Evolutionary conservation across 2,888 invertebrate genomes (phyloP).

Genomic region (Nezara viridula): DNA sequence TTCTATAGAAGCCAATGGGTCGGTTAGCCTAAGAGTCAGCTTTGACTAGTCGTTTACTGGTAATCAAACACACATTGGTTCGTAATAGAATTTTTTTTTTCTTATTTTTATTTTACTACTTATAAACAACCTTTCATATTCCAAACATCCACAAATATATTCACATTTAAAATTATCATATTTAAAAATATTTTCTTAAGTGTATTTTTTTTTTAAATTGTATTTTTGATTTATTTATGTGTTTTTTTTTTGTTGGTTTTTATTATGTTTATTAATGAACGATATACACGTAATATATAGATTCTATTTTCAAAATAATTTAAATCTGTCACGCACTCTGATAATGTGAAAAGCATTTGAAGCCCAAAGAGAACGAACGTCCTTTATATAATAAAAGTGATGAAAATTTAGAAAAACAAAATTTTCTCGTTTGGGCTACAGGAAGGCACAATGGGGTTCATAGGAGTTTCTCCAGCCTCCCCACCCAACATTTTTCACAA

Average conservation of each 20-base stretch:
- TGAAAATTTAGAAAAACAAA: constrained; percentile 36
- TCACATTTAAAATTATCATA: constrained; percentile 43
- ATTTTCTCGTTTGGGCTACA: constrained; percentile 45
- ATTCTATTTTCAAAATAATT: constrained; percentile 57
- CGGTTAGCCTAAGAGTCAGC: constrained; percentile 48
- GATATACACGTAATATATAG: constrained; percentile 54
- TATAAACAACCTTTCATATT: constrained; percentile 55
- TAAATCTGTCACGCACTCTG: constrained; percentile 55
- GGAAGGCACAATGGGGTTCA: constrained; percentile 54
- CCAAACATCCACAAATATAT: constrained; percentile 40
- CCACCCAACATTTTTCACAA: constrained; percentile 40
- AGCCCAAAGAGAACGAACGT: constrained; percentile 57
- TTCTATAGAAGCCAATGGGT: constrained; percentile 56
- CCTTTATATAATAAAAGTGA: constrained; percentile 52
- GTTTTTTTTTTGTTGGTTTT: background rate
- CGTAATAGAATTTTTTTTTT: constrained; percentile 47
- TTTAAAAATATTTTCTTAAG: constrained; percentile 57
- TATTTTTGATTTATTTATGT: constrained; percentile 10
- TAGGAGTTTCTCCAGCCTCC: constrained; percentile 46
- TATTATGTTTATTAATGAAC: constrained; percentile 37
- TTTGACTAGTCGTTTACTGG: constrained; percentile 55
- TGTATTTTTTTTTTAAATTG: constrained; percentile 33
- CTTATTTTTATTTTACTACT: constrained; percentile 20
- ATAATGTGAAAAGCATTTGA: constrained; percentile 57
- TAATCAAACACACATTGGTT: constrained; percentile 58